Evolutionary conservation across 2,888 invertebrate species (phyloP).

Genomic region (Tenthredo distinguenda): DNA sequence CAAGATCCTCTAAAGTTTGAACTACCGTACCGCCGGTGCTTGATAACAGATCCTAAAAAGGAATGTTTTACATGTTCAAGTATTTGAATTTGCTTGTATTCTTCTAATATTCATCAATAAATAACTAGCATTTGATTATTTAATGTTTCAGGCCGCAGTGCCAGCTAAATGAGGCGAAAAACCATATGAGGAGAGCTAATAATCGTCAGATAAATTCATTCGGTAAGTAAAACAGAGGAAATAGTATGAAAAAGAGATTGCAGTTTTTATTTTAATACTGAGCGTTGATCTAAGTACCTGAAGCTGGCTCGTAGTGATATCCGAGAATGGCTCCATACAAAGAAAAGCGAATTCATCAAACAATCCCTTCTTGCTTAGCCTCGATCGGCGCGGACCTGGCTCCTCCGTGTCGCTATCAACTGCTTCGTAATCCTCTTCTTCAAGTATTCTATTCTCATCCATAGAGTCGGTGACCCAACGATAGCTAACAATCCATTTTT

Average conservation of each 20-base stretch:
- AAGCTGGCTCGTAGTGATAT: conserved; percentile 63
- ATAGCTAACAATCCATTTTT: conserved; percentile 68
- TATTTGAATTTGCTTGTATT: background rate
- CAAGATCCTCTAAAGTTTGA: conserved; percentile 59
- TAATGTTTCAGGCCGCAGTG: background rate
- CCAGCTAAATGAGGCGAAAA: conserved; percentile 33
- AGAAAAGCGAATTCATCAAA: conserved; percentile 67
- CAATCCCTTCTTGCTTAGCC: conserved; percentile 60
- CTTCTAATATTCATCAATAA: background rate
- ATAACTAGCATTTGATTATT: background rate
- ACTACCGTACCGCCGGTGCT: conserved; percentile 65
- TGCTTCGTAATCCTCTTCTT: conserved; percentile 69
- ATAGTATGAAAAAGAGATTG: background rate
- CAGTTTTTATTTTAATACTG: background rate
- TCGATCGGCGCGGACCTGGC: conserved; percentile 67
- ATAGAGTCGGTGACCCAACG: conserved; percentile 68
- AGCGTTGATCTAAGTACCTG: conserved; percentile 59
- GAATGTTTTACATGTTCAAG: background rate
- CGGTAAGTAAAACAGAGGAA: conserved; percentile 27
- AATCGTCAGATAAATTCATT: conserved; percentile 16
- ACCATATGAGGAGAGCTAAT: background rate
- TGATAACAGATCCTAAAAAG: conserved; percentile 65
- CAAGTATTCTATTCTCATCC: conserved; percentile 57
- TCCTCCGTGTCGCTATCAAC: conserved; percentile 63
- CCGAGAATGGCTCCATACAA: conserved; percentile 66